Percentiles rank a stretch among this genome's conserved stretches.
phyloP scores from a whole-genome alignment of 2,797 vertebrate species.

The Fringilla coelebs region DNA sequence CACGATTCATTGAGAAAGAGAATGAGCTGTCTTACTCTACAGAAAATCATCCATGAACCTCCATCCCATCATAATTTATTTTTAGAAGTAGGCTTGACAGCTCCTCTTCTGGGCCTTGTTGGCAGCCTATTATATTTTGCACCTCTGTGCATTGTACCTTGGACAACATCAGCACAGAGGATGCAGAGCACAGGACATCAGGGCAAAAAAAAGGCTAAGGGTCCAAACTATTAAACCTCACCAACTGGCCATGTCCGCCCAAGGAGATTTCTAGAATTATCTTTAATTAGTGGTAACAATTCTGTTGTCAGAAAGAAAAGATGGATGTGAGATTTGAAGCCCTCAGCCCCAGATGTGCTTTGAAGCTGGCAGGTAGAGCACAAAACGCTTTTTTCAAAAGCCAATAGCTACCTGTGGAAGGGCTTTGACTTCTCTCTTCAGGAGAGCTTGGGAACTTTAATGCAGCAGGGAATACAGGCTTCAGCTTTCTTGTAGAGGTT shows the following conservation, averaged over 20 bases:
- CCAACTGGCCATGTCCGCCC: neutral
- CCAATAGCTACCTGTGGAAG: neutral
- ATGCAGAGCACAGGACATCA: neutral
- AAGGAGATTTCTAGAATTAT: slow-evolving; percentile 1
- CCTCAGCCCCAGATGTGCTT: neutral
- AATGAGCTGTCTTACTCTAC: neutral
- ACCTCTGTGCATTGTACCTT: neutral
- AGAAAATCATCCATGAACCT: neutral
- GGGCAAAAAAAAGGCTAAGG: neutral
- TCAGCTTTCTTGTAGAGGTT: neutral
- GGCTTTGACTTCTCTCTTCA: neutral
- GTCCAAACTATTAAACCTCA: neutral
- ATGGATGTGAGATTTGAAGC: neutral
- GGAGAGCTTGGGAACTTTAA: neutral
- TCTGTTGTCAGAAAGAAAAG: neutral
- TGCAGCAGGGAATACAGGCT: neutral
- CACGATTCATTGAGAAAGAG: neutral
- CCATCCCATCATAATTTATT: neutral
- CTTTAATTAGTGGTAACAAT: neutral
- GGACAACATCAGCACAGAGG: neutral
- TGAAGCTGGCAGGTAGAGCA: neutral
- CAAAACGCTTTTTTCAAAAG: neutral
- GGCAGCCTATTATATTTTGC: neutral
- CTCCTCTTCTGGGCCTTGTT: slow-evolving; percentile 7
- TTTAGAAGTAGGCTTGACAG: slow-evolving; percentile 29